Conservation (phyloP, 2,113 vertebrate genomes). For the Verasper variegatus region DNA sequence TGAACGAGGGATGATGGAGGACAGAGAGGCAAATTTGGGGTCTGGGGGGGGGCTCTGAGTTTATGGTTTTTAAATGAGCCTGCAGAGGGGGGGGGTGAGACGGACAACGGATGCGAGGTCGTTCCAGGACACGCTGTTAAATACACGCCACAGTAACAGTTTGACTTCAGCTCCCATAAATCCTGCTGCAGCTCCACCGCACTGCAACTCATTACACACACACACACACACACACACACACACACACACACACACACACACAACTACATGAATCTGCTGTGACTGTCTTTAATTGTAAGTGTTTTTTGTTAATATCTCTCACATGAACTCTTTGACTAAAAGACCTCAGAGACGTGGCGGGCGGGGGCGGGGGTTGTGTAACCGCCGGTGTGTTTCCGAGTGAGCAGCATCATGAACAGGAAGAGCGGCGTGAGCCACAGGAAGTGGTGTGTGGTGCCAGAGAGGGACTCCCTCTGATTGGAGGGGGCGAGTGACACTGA, state of each 20-base stretch:
- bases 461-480: constrained; percentile 61
- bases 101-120: background rate
- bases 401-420: constrained; percentile 27
- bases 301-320: too few species aligned
- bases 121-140: constrained; percentile 32
- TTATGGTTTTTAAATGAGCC: background rate
- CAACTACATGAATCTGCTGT: background rate
- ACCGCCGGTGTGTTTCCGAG: constrained; percentile 21
- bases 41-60: background rate
- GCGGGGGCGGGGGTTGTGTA: constrained; percentile 26
- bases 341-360: background rate
- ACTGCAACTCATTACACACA: too few species aligned
- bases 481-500: constrained; percentile 33
- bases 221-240: too few species aligned
- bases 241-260: background rate
- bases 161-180: constrained; percentile 32
- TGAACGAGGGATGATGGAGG: background rate
- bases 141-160: constrained; percentile 24
- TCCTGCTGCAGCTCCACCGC: constrained; percentile 5
- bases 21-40: background rate
- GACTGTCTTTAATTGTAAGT: too few species aligned
- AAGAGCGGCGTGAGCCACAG: constrained; percentile 37
- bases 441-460: constrained; percentile 55
- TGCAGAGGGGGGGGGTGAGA: background rate
- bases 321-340: background rate